Conservation (phyloP, 2,797 vertebrate species). For the Setipinna tenuifilis region DNA sequence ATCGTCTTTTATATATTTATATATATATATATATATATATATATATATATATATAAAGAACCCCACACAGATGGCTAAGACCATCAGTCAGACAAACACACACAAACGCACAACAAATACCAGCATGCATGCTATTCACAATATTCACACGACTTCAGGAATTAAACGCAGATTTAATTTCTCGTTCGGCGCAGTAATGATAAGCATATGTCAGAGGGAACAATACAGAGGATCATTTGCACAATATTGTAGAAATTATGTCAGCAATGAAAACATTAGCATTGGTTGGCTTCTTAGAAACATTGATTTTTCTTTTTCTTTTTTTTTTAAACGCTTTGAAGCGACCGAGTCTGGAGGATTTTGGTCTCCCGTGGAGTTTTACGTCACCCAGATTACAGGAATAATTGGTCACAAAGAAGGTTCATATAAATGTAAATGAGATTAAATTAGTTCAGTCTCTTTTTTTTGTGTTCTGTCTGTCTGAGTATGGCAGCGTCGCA, state of each 20-base stretch:
- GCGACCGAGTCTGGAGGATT: constrained; percentile 53
- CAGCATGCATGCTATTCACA: too few species aligned
- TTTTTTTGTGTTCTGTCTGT: constrained; percentile 38
- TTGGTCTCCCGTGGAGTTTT: constrained; percentile 56
- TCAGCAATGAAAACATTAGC: constrained; percentile 47
- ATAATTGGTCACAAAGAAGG: constrained; percentile 62
- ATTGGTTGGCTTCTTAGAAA: constrained; percentile 52
- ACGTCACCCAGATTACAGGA: constrained; percentile 58
- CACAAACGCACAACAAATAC: constrained; percentile 8
- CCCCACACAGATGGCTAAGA: not conserved
- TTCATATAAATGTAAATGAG: constrained; percentile 66
- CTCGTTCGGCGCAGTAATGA: not conserved
- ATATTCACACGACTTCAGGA: not conserved
- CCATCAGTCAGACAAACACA: not conserved
- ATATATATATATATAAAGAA: too few species aligned
- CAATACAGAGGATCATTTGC: not conserved
- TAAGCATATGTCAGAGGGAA: not conserved
- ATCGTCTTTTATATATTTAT: too few species aligned
- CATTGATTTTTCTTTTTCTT: constrained; percentile 34
- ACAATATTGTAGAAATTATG: constrained; percentile 48
- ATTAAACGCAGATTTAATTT: not conserved
- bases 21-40: too few species aligned
- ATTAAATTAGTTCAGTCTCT: constrained; percentile 61
- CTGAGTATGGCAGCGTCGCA: constrained; percentile 41
- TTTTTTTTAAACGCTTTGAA: constrained; percentile 46